Base-by-base conservation (phyloP, 2,888 invertebrate species). In the Polietes domitor region DNA sequence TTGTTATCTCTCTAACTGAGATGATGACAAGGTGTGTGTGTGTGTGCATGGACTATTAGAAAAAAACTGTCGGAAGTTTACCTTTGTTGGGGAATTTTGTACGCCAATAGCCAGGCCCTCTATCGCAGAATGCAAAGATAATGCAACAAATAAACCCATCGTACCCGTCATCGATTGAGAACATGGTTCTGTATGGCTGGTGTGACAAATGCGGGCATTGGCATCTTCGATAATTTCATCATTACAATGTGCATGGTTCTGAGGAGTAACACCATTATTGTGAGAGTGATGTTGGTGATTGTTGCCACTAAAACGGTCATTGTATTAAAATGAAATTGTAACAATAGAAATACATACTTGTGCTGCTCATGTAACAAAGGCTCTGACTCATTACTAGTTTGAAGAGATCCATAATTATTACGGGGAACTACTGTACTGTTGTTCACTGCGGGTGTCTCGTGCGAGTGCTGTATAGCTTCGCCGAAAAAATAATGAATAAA, bases 61-160 rank as follows among this genome's bases (percentile, higher is more conserved):
- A n/a, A n/a, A n/a, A n/a, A n/a, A n/a, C n/a, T n/a, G n/a, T n/a
- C n/a, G n/a, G n/a, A n/a, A n/a, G n/a, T n/a, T n/a, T 89, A 96
- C 96, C 93, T 95, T 94, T 1, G 94, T 91, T 15, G 94, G 89
- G 15, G 93, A 93, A 77, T 93, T 93, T 90, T 97, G 96, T 47
- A 97, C 92, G 0, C 97, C 97, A 87, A 97, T 96, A 0, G 97
- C 96, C 73, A 97, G 90, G 1, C 97, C 97, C 90, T 97, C 97
- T 85, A 97, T 92, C 15, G 96, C 91, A 19, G 97, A 95, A 88
- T 97, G 97, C 82, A 96, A 93, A 0, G 96, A 95, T 73, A 97
- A 91, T 0, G 97, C 97, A 32, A 95, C 93, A 21, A 97, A 92
- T 70, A 96, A 91, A 0, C 96, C 96, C 12, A 95, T 89, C 9